Conservation (phyloP, 2,888 invertebrate genomes). For the Sphinx pinastri region DNA sequence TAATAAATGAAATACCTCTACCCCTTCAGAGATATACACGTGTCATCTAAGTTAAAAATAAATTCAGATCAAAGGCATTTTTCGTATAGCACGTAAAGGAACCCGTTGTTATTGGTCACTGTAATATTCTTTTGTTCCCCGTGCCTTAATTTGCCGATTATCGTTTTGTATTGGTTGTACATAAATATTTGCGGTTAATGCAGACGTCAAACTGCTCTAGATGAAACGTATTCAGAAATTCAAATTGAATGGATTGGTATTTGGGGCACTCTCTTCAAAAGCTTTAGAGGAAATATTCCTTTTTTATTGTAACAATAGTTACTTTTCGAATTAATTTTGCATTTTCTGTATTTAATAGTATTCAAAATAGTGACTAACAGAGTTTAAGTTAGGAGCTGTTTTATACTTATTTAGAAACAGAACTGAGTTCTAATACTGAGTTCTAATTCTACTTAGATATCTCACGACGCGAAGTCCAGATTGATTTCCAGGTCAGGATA, state of each 20-base stretch:
- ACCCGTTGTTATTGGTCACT: slow-evolving; percentile 6
- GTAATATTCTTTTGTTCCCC: slow-evolving; percentile 17
- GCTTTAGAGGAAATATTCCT: slow-evolving; percentile 3
- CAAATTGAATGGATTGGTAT: slow-evolving; percentile 23
- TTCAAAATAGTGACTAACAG: slow-evolving; percentile 4
- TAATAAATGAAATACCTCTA: too few species aligned
- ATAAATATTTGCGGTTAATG: slow-evolving; percentile 19
- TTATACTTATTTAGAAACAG: too few species aligned
- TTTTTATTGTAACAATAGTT: background rate
- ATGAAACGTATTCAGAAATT: slow-evolving; percentile 9
- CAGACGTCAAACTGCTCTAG: slow-evolving; percentile 19
- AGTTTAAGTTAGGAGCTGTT: background rate
- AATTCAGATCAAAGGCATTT: background rate
- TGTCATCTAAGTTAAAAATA: background rate
- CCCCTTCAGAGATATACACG: too few species aligned
- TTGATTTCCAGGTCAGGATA: too few species aligned
- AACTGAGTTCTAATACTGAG: too few species aligned
- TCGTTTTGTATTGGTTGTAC: background rate
- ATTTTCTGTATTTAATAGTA: background rate
- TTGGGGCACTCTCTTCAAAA: slow-evolving; percentile 13
- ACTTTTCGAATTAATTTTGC: slow-evolving; percentile 9
- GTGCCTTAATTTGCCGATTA: slow-evolving; percentile 3
- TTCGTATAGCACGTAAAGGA: slow-evolving; percentile 16
- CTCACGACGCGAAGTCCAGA: too few species aligned
- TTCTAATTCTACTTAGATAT: too few species aligned